Evolutionary conservation across 2,888 invertebrate species (phyloP), one percentile per base, ranked within the genome.

Genomic region (Frankliniella fusca): DNA sequence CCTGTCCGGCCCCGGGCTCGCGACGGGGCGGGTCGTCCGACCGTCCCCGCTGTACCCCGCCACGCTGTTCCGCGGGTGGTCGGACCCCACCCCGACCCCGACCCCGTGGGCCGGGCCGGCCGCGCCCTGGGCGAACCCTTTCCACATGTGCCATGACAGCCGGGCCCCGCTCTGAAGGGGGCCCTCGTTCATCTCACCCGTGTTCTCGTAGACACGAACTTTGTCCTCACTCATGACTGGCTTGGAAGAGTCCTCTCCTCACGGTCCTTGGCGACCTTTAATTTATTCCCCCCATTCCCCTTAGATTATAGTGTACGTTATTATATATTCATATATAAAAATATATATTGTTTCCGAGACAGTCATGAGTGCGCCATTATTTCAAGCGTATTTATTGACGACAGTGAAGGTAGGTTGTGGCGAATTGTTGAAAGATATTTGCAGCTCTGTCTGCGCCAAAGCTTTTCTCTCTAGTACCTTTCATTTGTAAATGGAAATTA

Each of bases 21-120:
- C 81, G 83, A 54, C 80, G 81, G 80, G 80, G 81, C 83, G 81
- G 70, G 76, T 81, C 27, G 81, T 81, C 81, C 81, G 83, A 79
- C 83, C 81, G 81, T 61, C 54, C 20, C 54, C 83, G 70, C 12
- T 76, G 23, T 80, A 48, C 81, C 81, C 80, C 49, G 54, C 80
- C 48, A 48, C 79, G 82, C 61, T 82, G 80, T 81, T 65, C 82
- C 38, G 48, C 81, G 81, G 80, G 70, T 1, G 76, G 70, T 61
- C 70, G 23, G n/a, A 50, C 23, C 50, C 8, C 48, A 50, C 48
- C 70, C n/a, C 38, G 38, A 38, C 38, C 38, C 38, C 38, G 38
- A 38, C 38, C 23, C 10, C n/a, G 20, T 76, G 70, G 70, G 70
- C 70, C 70, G 27, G 54, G 54, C 54, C 54, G 54, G 54, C 54